Base-by-base conservation (phyloP, 1,140 invertebrate genomes). In the Drosophila dunni region DNA sequence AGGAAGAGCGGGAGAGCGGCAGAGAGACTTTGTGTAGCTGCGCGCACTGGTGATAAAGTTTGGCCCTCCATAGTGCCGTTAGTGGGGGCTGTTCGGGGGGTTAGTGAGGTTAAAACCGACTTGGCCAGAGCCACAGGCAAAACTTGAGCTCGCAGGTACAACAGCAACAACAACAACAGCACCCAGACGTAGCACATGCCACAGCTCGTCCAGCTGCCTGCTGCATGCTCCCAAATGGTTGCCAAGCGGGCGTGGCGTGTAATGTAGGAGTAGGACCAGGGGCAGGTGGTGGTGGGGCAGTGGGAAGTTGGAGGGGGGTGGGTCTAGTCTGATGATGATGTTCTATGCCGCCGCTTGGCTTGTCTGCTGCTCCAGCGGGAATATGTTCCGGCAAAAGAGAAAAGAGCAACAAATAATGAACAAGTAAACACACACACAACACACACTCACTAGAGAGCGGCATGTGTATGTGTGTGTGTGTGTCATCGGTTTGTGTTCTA, bases 321-420 rank as follows among this genome's bases (percentile, higher is more conserved):
- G 40, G 64, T 73, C 70, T 73, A 73, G 70, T 42, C 71, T 40
- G 78, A 79, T 86, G 85, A 90, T 83, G 85, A 81, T 91, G 88
- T 91, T 91, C 90, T 82, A 82, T 82, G 82, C 74, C 73, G 68
- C 53, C 74, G 79, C 89, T 79, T 82, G 71, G 81, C 79, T 79
- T 79, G 86, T 78, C 71, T 77, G 72, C 57, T 75, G 78, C 71
- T 79, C 90, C 68, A 62, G 44, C 29, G 86, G 77, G 90, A 90
- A 75, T 89, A 70, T 40, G 53, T 72, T 51, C 66, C 66, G 67
- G 80, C 77, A 72, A 71, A 56, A 80, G 75, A 72, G 80, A 89
- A 89, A 88, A 88, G 80, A 89, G 80, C 84, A 89, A 89, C 84
- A 89, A 88, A 89, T 89, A 88, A 85, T 86, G 82, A 85, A 85